Percentiles rank a stretch among this genome's conserved stretches.
Conservation (phyloP, 2,797 vertebrate genomes). For the Lindbergichthys nudifrons region DNA sequence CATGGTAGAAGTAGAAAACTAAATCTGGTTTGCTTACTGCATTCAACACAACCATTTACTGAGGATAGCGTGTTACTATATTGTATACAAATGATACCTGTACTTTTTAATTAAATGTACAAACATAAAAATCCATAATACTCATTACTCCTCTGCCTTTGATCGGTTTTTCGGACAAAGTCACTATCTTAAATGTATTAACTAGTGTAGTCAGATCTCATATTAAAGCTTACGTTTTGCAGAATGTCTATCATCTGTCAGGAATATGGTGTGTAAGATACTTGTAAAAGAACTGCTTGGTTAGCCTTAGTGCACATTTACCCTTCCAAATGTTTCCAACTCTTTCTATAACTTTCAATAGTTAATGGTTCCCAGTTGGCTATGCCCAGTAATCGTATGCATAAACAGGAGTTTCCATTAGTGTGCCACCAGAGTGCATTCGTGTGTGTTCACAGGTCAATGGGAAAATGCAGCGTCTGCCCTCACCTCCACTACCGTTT, state of each 20-base stretch:
- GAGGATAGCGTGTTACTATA: background rate
- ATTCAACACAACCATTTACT: background rate
- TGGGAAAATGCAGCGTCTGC: constrained; percentile 69
- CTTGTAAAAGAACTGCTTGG: background rate
- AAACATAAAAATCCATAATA: background rate
- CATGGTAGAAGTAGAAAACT: constrained; percentile 13
- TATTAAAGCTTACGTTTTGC: background rate
- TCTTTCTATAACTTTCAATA: constrained; percentile 36
- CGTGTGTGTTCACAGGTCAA: constrained; percentile 76
- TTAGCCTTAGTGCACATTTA: background rate
- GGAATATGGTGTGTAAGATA: background rate
- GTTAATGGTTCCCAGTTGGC: constrained; percentile 31
- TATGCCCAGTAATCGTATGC: constrained; percentile 51
- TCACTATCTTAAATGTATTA: background rate
- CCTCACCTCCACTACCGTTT: constrained; percentile 67
- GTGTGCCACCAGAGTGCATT: constrained; percentile 56
- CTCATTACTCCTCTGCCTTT: background rate
- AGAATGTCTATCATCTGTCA: background rate
- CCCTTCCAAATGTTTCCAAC: background rate
- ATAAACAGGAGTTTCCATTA: constrained; percentile 64
- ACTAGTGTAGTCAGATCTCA: background rate
- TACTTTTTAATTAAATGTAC: background rate
- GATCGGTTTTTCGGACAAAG: background rate
- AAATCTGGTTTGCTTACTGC: background rate
- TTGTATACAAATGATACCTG: background rate